These are phyloP conservation scores for Orius laevigatus DNA, from an alignment of 1,140 invertebrate genomes.

Conservation along the genomic window DNA sequence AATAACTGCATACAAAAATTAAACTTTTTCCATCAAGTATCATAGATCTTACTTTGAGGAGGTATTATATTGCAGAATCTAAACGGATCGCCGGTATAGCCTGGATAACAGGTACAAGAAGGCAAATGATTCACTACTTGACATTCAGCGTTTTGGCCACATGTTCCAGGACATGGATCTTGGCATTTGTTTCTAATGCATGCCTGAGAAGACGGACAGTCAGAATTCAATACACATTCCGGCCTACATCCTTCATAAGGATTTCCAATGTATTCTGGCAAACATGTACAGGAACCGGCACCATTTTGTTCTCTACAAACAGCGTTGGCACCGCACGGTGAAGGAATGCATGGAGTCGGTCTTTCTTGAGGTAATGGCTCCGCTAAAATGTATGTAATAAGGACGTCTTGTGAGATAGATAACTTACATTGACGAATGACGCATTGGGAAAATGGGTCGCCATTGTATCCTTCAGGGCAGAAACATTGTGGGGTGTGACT, in stretches of 20 bases:
- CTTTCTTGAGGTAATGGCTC: constrained; percentile 16
- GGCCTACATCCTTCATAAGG: constrained; percentile 40
- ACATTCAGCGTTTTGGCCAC: constrained; percentile 46
- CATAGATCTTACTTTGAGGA: constrained; percentile 9
- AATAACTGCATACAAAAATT: constrained; percentile 6
- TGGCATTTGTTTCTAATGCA: constrained; percentile 47
- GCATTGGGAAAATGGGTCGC: constrained; percentile 41
- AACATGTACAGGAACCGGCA: constrained; percentile 46
- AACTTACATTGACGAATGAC: constrained; percentile 23
- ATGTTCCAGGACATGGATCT: constrained; percentile 50
- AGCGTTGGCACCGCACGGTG: constrained; percentile 55
- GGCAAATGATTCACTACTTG: constrained; percentile 49
- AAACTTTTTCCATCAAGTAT: neutral
- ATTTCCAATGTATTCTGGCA: constrained; percentile 33
- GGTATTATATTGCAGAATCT: constrained; percentile 24
- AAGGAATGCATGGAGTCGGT: constrained; percentile 40
- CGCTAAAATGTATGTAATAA: constrained; percentile 13
- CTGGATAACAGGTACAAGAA: constrained; percentile 43
- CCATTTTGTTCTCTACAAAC: constrained; percentile 45
- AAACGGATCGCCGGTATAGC: constrained; percentile 51
- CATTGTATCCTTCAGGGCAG: constrained; percentile 36
- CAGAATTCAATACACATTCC: constrained; percentile 47
- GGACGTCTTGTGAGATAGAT: constrained; percentile 8
- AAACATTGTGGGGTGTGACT: constrained; percentile 47
- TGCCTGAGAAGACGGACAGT: constrained; percentile 42